Evolutionary conservation across 2,113 vertebrate species (phyloP).

Genomic region (Nothoprocta perdicaria): DNA sequence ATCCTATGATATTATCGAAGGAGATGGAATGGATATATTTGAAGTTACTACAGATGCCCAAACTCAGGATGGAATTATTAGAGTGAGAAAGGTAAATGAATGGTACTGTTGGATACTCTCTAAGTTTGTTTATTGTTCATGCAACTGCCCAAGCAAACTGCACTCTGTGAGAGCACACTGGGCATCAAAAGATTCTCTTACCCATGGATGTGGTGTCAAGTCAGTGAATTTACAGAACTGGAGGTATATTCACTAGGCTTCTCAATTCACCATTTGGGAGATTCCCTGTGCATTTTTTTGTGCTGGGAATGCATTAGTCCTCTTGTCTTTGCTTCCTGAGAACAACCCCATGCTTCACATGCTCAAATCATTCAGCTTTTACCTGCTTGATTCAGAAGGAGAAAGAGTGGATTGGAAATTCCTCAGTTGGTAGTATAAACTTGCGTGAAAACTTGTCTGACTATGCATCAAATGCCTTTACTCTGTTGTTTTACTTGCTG

Average conservation of each 20-base stretch:
- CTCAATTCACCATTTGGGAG: neutral
- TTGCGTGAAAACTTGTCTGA: neutral
- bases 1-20: conserved; percentile 91
- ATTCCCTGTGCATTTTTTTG: neutral
- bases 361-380: neutral
- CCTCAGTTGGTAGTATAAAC: neutral
- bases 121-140: neutral
- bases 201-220: neutral
- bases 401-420: neutral
- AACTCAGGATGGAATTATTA: conserved; percentile 92
- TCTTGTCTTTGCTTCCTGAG: neutral
- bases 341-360: neutral
- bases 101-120: neutral
- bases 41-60: conserved; percentile 90
- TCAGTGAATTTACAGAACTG: neutral
- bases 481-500: neutral
- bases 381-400: neutral
- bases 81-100: conserved; percentile 88
- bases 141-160: neutral
- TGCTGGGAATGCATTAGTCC: neutral
- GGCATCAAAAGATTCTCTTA: neutral
- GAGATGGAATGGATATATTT: conserved; percentile 90
- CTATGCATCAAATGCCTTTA: neutral
- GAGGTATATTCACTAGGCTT: neutral
- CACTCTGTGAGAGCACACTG: neutral